Conservation (phyloP, 2,797 vertebrate genomes). For the Myotis myotis region DNA sequence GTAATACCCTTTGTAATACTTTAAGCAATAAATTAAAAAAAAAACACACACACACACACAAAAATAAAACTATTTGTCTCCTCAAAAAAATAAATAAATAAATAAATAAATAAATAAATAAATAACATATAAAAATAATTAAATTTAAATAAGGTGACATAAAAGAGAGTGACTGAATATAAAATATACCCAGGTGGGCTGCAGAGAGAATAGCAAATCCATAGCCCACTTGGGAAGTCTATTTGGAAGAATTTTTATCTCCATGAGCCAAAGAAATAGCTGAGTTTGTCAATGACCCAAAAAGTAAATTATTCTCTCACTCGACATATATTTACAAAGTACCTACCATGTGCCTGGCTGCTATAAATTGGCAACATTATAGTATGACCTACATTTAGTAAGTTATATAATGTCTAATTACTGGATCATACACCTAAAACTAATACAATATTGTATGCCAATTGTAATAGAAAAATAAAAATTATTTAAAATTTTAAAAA, state of each 20-base stretch:
- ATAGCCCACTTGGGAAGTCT: background rate
- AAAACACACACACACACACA: too few species aligned
- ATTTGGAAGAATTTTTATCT: slow-evolving; percentile 25
- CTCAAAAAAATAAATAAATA: background rate
- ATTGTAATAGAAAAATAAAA: background rate
- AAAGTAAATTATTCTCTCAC: background rate
- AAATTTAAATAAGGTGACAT: background rate
- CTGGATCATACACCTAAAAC: background rate
- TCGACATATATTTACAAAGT: background rate
- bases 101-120: background rate
- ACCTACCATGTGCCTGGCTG: background rate
- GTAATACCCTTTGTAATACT: too few species aligned
- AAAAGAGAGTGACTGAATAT: background rate
- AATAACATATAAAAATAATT: slow-evolving; percentile 9
- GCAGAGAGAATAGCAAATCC: background rate
- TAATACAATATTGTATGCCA: background rate
- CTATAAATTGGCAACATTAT: background rate
- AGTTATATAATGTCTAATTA: background rate
- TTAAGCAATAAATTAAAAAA: too few species aligned
- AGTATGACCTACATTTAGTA: background rate
- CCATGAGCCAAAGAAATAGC: slow-evolving; percentile 4
- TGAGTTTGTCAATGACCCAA: background rate
- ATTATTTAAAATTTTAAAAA: background rate
- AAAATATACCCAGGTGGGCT: background rate
- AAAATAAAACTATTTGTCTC: too few species aligned